Base-by-base conservation (phyloP, 2,888 invertebrate genomes). In the Apodemia duryi region DNA sequence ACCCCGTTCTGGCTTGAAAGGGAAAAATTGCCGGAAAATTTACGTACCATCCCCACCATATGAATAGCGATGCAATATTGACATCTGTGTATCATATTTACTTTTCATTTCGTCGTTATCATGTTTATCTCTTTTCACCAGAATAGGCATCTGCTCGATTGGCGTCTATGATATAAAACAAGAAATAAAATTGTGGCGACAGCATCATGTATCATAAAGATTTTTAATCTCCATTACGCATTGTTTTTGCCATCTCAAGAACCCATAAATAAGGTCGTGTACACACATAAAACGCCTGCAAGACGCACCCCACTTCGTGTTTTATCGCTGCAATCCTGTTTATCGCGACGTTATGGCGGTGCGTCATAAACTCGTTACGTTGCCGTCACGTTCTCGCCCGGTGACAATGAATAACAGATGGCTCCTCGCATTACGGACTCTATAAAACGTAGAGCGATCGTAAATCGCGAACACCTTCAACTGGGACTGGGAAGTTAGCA, bases 351-450 rank as follows among this genome's bases (percentile, higher is more conserved):
- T 57, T 57, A 57, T 32, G 57, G 29, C 29, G 11, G 32, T 57
- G 11, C 57, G 57, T 57, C 57, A 57, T 57, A 57, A 57, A 32
- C 11, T 57, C 57, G 57, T 57, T 57, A 57, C 57, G 57, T 32
- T 35, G 57, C 57, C 57, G 57, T 57, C 57, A 57, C 57, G 57
- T 57, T 32, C 57, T 10, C 57, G 57, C 32, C 13, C 32, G 57
- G 57, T 57, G 57, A 57, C 57, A 32, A 57, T 29, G 57, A 57
- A 57, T 57, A 57, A 57, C 57, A 57, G 57, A 57, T 57, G 57
- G 29, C 57, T 57, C 32, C 32, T 29, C 57, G 13, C 11, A 32
- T 57, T 57, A 57, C 57, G 57, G 29, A 57, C 57, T 57, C 57
- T 57, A 57, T 57, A 57, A 57, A 57, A 57, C 57, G 57, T 57